Conservation (phyloP, 2,888 invertebrate genomes). For the Micoletzkya japonica region DNA sequence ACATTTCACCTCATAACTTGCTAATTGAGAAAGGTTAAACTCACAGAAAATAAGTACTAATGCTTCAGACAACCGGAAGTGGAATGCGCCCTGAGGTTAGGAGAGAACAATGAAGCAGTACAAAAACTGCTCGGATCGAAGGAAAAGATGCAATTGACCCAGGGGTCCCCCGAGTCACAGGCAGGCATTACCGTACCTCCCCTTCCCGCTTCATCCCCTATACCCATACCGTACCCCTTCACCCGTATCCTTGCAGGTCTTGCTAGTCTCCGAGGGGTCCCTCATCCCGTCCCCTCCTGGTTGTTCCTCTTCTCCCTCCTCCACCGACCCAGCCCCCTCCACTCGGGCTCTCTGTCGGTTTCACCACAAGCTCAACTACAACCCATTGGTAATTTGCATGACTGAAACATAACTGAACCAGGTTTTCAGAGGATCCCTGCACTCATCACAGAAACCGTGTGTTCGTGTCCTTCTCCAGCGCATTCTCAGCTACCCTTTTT, state of each 20-base stretch:
- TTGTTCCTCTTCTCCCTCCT: not conserved
- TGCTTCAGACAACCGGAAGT: no score
- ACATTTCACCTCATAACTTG: no score
- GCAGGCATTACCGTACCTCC: not conserved
- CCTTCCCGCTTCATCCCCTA: not conserved
- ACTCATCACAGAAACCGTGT: slow-evolving; percentile 5
- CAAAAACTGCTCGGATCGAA: no score
- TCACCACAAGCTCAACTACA: slow-evolving; percentile 11
- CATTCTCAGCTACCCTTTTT: not conserved
- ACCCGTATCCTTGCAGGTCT: not conserved
- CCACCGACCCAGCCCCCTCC: not conserved
- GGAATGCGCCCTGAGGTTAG: no score
- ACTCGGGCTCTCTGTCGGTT: not conserved
- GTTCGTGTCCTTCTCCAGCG: slow-evolving; percentile 10
- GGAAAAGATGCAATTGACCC: no score
- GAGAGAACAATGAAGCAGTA: no score
- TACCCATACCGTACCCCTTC: not conserved
- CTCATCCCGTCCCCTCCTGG: not conserved
- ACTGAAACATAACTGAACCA: not conserved
- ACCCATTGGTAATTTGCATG: slow-evolving; percentile 4
- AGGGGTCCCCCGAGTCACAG: not conserved
- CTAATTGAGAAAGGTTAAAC: no score
- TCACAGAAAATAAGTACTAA: no score
- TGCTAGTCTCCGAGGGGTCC: not conserved
- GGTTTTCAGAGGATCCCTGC: slow-evolving; percentile 11